A percentile compares a stretch with the other conserved stretches of the same genome.
phyloP scores from a whole-genome alignment of 2,888 invertebrate species.

The Chromoteleia sp. region DNA sequence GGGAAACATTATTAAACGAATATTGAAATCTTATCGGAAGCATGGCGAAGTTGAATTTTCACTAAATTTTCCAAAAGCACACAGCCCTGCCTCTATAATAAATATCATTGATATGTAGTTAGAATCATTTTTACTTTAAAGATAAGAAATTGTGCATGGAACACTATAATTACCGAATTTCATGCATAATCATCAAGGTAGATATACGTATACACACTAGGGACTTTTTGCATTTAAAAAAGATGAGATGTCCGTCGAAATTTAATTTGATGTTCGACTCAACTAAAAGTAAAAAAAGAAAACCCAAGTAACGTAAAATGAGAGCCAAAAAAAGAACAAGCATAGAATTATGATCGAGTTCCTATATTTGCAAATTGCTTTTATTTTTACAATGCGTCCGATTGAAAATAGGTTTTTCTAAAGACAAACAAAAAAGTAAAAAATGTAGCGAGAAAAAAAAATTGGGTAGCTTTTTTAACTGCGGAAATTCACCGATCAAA shows the following conservation, averaged over 20 bases:
- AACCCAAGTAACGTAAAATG: too few species aligned
- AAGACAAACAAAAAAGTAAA: conserved; percentile 23
- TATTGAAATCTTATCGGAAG: too few species aligned
- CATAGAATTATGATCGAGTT: conserved; percentile 53
- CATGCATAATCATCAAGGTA: conserved; percentile 69
- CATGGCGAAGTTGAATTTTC: conserved; percentile 32
- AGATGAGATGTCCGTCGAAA: conserved; percentile 38
- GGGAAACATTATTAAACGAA: too few species aligned
- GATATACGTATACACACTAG: conserved; percentile 67
- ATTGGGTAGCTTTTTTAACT: conserved; percentile 69
- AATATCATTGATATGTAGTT: conserved; percentile 68
- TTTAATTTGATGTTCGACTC: conserved; percentile 48
- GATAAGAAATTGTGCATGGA: conserved; percentile 64
- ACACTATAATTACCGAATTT: conserved; percentile 66
- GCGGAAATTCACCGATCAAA: conserved; percentile 51
- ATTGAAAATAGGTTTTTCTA: conserved; percentile 57
- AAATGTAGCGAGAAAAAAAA: conserved; percentile 19
- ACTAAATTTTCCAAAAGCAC: conserved; percentile 42
- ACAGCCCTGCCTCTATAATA: conserved; percentile 66
- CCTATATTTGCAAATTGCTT: conserved; percentile 56
- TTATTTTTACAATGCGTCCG: conserved; percentile 53
- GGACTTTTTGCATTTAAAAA: conserved; percentile 64
- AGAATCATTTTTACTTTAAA: conserved; percentile 68
- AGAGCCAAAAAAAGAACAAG: neutral
- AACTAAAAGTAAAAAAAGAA: neutral